Conservation (phyloP, 2,113 vertebrate species). For the Callithrix jacchus region DNA sequence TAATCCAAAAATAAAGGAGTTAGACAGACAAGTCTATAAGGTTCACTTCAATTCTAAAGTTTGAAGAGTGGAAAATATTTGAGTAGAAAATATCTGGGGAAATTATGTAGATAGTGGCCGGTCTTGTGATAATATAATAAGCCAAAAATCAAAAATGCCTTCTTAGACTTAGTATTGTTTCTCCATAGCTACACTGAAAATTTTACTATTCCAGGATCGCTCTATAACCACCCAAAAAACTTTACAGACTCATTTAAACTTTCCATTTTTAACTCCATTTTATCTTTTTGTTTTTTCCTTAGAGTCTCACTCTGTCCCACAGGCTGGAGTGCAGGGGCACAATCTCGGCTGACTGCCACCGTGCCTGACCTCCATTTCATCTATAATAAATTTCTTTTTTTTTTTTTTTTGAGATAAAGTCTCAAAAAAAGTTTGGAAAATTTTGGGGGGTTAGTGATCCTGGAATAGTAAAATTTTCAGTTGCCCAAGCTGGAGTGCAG, state of each 20-base stretch:
- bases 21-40: neutral
- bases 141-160: neutral
- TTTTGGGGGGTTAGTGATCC: no score
- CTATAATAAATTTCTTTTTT: no score
- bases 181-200: neutral
- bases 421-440: no score
- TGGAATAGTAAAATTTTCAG: no score
- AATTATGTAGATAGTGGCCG: neutral
- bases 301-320: no score
- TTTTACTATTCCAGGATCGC: neutral
- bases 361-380: no score
- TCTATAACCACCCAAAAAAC: neutral
- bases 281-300: neutral
- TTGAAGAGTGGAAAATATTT: slow-evolving; percentile 21
- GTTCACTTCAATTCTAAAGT: slow-evolving; percentile 25
- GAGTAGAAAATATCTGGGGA: neutral
- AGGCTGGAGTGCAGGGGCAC: no score
- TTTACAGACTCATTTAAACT: neutral
- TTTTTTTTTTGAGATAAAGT: no score
- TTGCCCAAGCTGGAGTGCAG: no score
- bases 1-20: neutral
- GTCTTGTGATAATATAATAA: neutral
- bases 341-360: no score
- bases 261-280: neutral
- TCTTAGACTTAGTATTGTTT: neutral